A percentile compares a stretch with the other conserved stretches of the same genome.
Evolutionary conservation across 2,888 invertebrate genomes (phyloP).

Genomic region (Acheta domesticus): DNA sequence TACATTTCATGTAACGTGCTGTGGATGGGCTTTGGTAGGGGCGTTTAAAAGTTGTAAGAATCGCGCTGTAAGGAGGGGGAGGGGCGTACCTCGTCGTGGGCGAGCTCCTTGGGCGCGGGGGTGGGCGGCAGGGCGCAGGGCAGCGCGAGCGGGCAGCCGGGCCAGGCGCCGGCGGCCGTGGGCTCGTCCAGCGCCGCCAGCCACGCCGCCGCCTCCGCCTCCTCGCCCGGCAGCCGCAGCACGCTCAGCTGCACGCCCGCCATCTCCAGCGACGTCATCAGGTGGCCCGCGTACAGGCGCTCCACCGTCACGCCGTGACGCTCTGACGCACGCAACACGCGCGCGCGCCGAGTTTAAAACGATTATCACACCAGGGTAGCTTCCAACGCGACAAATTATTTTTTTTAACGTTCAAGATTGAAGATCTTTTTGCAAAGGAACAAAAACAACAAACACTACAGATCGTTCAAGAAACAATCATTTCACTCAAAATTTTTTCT

Average conservation of each 20-base stretch:
- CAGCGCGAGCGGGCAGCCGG: conserved; percentile 49
- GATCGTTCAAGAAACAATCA: no score
- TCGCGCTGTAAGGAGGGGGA: no score
- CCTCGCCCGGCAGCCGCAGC: conserved; percentile 48
- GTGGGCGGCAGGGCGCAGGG: conserved; percentile 39
- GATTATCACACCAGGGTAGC: no score
- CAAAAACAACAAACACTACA: no score
- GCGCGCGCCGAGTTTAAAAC: no score
- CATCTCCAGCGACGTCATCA: conserved; percentile 75
- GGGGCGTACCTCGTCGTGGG: not conserved
- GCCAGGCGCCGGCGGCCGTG: conserved; percentile 60
- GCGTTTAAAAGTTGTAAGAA: no score
- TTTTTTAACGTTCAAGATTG: no score
- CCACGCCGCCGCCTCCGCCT: conserved; percentile 48
- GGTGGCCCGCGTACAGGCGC: conserved; percentile 56
- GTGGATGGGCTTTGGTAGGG: no score
- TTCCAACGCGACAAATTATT: no score
- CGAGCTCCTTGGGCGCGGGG: not conserved
- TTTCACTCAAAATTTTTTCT: no score
- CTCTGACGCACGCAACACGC: conserved; percentile 43
- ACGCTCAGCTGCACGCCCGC: conserved; percentile 75
- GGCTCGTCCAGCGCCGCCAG: conserved; percentile 57
- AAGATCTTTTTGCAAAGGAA: no score
- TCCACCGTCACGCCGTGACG: conserved; percentile 50
- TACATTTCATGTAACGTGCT: no score